phyloP scores from a whole-genome alignment of 2,113 vertebrate genomes.

The Cercopithecus mona region DNA sequence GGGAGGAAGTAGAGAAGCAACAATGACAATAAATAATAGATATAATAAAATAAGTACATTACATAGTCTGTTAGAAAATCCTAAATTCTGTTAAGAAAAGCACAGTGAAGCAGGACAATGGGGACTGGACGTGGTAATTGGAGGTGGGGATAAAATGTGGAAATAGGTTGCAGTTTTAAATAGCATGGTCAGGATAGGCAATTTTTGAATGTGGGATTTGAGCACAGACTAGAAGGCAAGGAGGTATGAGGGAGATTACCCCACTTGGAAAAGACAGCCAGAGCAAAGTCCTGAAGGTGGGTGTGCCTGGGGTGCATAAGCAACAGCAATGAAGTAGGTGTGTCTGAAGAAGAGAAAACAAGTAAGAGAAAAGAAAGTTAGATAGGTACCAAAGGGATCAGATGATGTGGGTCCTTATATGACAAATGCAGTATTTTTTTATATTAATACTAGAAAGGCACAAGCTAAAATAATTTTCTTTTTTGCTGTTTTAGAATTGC shows the following conservation, averaged over 20 bases:
- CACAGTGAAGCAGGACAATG: not conserved
- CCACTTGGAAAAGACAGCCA: not conserved
- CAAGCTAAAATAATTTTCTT: not conserved
- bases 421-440: not conserved
- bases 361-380: not conserved
- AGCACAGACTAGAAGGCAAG: not conserved
- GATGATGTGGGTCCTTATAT: not conserved
- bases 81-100: not conserved
- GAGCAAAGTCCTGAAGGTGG: not conserved
- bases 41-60: not conserved
- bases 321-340: not conserved
- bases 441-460: not conserved
- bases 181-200: not conserved
- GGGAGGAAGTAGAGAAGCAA: not conserved
- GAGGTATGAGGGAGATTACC: not conserved
- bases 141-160: not conserved
- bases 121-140: not conserved
- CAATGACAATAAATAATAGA: not conserved
- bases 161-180: not conserved
- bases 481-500: not conserved
- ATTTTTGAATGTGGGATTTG: not conserved
- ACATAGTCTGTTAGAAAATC: not conserved
- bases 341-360: not conserved
- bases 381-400: not conserved
- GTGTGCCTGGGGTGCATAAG: not conserved